These are phyloP conservation scores for Dreissena rostriformis DNA, from an alignment of 1,140 invertebrate species.

Conservation along the genomic window DNA sequence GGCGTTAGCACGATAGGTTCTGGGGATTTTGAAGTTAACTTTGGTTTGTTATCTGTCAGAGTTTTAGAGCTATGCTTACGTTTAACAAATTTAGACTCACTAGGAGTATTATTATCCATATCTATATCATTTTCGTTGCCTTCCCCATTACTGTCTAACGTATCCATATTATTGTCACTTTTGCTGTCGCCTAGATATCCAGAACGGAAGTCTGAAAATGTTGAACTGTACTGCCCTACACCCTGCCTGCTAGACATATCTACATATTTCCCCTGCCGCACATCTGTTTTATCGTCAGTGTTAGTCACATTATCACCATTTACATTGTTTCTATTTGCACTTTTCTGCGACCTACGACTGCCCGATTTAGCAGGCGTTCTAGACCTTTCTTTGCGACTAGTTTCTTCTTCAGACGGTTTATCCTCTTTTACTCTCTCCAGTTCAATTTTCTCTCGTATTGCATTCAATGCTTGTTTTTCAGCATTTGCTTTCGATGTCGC, in stretches of 20 bases:
- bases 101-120: constrained; percentile 38
- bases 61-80: constrained; percentile 54
- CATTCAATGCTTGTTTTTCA: constrained; percentile 48
- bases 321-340: constrained; percentile 39
- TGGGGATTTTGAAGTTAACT: constrained; percentile 39
- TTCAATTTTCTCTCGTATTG: constrained; percentile 56
- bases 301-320: constrained; percentile 1
- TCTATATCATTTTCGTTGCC: constrained; percentile 42
- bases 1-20: constrained; percentile 40
- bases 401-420: constrained; percentile 17
- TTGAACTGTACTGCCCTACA: constrained; percentile 68
- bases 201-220: constrained; percentile 71
- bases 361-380: constrained; percentile 34
- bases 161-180: constrained; percentile 40
- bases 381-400: constrained; percentile 37
- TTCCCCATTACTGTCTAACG: constrained; percentile 27
- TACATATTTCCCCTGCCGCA: constrained; percentile 40
- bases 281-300: constrained; percentile 33
- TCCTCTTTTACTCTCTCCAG: constrained; percentile 24
- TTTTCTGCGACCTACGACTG: constrained; percentile 37
- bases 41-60: constrained; percentile 32
- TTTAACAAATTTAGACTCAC: constrained; percentile 69
- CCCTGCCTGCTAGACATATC: constrained; percentile 43
- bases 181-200: constrained; percentile 58
- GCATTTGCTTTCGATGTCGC: constrained; percentile 64